phyloP scores from a whole-genome alignment of 2,888 invertebrate genomes.

The Chromoteleia sp. region DNA sequence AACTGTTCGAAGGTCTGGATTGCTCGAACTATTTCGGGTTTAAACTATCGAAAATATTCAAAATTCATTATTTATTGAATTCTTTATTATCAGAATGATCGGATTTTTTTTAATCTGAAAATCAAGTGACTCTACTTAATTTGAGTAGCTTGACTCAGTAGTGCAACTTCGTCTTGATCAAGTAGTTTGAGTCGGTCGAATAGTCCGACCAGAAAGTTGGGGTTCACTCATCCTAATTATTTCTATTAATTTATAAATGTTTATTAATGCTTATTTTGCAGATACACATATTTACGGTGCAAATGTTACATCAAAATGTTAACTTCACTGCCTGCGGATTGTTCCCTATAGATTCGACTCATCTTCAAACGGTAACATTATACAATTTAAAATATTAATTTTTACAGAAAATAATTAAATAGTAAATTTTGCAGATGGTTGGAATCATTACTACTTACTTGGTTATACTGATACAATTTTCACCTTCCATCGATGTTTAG shows the following conservation, averaged over 20 bases:
- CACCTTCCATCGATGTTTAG: conserved; percentile 31
- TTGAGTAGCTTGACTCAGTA: no score
- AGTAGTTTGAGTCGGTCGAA: no score
- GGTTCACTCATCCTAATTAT: no score
- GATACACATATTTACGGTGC: conserved; percentile 53
- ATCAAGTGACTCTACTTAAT: no score
- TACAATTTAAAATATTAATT: not conserved
- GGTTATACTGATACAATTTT: conserved; percentile 52
- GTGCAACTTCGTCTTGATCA: no score
- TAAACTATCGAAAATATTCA: no score
- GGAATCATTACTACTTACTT: conserved; percentile 47
- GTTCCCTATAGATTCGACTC: conserved; percentile 52
- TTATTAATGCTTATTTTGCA: conserved; percentile 16
- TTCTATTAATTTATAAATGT: not conserved
- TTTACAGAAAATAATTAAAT: not conserved
- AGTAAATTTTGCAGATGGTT: conserved; percentile 24
- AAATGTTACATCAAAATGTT: conserved; percentile 58
- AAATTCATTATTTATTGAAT: no score
- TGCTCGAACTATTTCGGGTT: no score
- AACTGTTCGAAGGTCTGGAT: no score
- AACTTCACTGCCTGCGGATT: conserved; percentile 51
- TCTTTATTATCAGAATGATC: no score
- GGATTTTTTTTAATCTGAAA: no score
- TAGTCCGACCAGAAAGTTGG: no score
- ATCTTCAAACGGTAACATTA: conserved; percentile 50